Evolutionary conservation across 1,140 invertebrate genomes (phyloP).

Genomic region (Sipha flava): DNA sequence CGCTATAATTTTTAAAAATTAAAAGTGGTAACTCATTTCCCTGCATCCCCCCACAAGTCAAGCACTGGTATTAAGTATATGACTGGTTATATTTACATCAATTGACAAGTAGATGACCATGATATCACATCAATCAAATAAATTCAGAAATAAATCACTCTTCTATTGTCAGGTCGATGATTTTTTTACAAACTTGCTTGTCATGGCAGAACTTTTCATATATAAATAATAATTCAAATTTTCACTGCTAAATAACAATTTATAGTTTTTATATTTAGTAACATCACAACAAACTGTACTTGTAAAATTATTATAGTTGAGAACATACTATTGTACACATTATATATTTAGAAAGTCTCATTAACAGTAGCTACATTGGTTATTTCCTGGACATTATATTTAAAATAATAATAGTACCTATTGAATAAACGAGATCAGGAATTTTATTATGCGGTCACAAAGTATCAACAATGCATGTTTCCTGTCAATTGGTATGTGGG

Average conservation of each 20-base stretch:
- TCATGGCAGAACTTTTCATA: background rate
- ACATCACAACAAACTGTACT: too few relatives aligned
- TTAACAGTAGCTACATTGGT: background rate
- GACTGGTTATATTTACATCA: background rate
- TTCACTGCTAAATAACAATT: background rate
- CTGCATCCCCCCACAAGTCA: too few relatives aligned
- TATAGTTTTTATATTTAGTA: background rate
- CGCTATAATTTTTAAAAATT: too few relatives aligned
- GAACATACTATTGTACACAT: background rate
- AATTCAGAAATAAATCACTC: background rate
- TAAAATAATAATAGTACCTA: slow-evolving; percentile 9
- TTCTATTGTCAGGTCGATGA: background rate
- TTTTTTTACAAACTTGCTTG: background rate
- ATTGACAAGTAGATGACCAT: slow-evolving; percentile 12
- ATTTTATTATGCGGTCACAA: slow-evolving; percentile 11
- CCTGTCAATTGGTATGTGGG: slow-evolving; percentile 1
- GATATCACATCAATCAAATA: too few relatives aligned
- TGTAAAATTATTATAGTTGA: too few relatives aligned
- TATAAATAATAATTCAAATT: background rate
- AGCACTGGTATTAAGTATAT: background rate
- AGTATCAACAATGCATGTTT: slow-evolving; percentile 9
- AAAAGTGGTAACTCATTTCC: too few relatives aligned
- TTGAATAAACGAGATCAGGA: background rate
- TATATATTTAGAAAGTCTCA: background rate
- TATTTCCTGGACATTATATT: background rate